phyloP scores from a whole-genome alignment of 2,888 invertebrate species.

The Ptychoptera contaminata region DNA sequence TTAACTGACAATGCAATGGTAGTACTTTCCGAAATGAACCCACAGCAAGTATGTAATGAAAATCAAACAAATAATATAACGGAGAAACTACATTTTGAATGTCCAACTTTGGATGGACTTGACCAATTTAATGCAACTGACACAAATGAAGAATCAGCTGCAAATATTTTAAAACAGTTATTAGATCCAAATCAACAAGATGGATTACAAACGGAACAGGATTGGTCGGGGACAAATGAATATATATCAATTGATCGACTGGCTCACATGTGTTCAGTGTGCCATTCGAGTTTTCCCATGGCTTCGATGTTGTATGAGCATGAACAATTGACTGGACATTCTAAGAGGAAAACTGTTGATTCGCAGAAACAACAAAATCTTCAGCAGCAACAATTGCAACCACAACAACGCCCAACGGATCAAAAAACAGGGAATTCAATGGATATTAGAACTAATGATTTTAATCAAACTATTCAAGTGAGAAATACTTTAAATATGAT shows the following conservation, averaged over 20 bases:
- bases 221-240: conserved; percentile 30
- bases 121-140: conserved; percentile 13
- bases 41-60: background rate
- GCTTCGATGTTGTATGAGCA: conserved; percentile 18
- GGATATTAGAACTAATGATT: too few species aligned
- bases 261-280: conserved; percentile 22
- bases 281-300: conserved; percentile 26
- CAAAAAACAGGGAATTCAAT: conserved; percentile 8
- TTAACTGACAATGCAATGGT: conserved; percentile 8
- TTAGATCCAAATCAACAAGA: conserved; percentile 12
- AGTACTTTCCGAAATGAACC: conserved; percentile 8
- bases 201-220: conserved; percentile 24
- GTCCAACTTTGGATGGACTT: conserved; percentile 16
- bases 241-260: conserved; percentile 45
- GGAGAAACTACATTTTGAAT: conserved; percentile 15
- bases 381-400: conserved; percentile 10
- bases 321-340: conserved; percentile 16
- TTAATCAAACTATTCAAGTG: too few species aligned
- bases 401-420: conserved; percentile 1
- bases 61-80: background rate
- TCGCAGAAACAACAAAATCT: conserved; percentile 1
- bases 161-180: conserved; percentile 14
- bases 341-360: background rate
- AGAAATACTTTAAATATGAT: too few species aligned
- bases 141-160: conserved; percentile 12